phyloP scores from a whole-genome alignment of 2,797 vertebrate genomes.

The Periophthalmus magnuspinnatus region DNA sequence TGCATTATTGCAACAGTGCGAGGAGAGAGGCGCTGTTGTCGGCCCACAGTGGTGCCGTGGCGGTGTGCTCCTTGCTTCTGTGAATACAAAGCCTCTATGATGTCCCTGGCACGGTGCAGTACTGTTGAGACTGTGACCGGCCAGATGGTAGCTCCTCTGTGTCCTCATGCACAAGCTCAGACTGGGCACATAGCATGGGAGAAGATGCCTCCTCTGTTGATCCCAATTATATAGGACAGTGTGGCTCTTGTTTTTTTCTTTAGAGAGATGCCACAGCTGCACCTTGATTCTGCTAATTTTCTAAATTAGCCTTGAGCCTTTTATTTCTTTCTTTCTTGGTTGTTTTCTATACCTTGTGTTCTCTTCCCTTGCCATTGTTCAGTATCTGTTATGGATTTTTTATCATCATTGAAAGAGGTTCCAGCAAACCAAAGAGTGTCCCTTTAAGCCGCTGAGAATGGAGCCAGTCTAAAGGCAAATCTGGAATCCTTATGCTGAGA shows the following conservation, averaged over 20 bases:
- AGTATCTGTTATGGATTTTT: conserved; percentile 48
- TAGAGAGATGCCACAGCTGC: conserved; percentile 63
- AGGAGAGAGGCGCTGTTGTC: conserved; percentile 71
- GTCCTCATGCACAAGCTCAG: conserved; percentile 81
- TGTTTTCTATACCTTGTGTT: conserved; percentile 55
- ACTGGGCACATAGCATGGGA: conserved; percentile 74
- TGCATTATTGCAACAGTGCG: conserved; percentile 69
- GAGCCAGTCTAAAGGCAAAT: conserved; percentile 65
- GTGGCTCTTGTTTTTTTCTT: conserved; percentile 57
- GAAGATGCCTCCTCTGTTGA: conserved; percentile 76
- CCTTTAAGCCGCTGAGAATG: conserved; percentile 76
- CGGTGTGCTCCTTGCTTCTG: conserved; percentile 81
- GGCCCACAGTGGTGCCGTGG: conserved; percentile 75
- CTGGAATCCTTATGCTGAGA: conserved; percentile 55
- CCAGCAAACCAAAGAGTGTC: conserved; percentile 81
- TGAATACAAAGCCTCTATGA: conserved; percentile 82
- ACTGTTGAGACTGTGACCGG: conserved; percentile 59
- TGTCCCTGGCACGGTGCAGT: conserved; percentile 70
- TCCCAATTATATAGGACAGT: conserved; percentile 62
- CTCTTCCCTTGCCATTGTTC: conserved; percentile 54
- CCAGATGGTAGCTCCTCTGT: conserved; percentile 85
- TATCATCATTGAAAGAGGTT: conserved; percentile 59
- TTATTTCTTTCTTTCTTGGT: conserved; percentile 50
- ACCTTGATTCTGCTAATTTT: conserved; percentile 71
- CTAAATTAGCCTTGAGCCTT: conserved; percentile 73